Evolutionary conservation across 1,140 invertebrate species (phyloP), one percentile per base, ranked within the genome.

Genomic region (Yoshiicerus persimilis): DNA sequence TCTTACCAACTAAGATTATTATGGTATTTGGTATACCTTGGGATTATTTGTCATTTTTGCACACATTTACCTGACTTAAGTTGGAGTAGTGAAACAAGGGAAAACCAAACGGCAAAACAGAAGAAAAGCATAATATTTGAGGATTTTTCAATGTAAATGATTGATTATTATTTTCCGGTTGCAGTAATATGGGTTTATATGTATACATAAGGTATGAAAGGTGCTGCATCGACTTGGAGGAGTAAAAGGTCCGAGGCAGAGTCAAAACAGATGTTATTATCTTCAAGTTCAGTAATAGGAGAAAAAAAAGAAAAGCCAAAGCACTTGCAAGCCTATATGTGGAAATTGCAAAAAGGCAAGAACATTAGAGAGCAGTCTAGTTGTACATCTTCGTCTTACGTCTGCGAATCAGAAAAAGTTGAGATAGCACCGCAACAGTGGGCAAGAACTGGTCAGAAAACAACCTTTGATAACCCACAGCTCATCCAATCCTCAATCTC

Each of bases 151-250:
- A 80, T n/a, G n/a, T 56, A 38, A 80, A 80, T 80, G 75, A 80
- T 80, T 80, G 75, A 80, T 80, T 80, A 80, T 80, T 80, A 20
- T 36, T 80, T 80, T 80, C 75, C 75, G 75, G 75, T 34, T 38
- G 34, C 30, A 80, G 32, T 27, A 56, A 56, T n/a, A n/a, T n/a
- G n/a, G 20, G 9, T 11, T 11, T 9, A 41, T 41, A 13, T 62
- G 56, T 30, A 30, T 30, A 11, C 16, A 11, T 10, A 9, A 11
- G 13, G 64, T 20, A 4, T n/a, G 16, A 20, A 16, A 56, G 47
- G 47, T 56, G n/a, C 13, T 56, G 3, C 47, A 11, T 70, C 25
- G 27, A 70, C 66, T 32, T 56, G 47, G 10, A 11, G 25, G 23
- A 70, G 13, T 27, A 70, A 70, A 70, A 70, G 47, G 30, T 6